Evolutionary conservation across 2,113 vertebrate species (phyloP), one percentile per base, ranked within the genome.

Genomic region (Otus sunia): DNA sequence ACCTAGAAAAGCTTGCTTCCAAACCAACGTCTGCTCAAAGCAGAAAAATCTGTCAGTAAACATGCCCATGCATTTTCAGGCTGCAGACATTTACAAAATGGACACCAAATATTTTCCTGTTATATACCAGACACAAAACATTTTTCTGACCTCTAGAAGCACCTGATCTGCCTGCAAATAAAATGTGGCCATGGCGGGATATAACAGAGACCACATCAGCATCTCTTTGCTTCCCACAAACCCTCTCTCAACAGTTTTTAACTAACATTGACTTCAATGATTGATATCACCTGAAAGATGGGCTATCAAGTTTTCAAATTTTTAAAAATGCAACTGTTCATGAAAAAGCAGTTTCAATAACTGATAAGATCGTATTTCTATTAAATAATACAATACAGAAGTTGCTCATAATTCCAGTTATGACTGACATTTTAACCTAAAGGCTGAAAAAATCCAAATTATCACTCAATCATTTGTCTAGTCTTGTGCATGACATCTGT

Each of bases 201-300:
- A 21, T 9, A 92, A 72, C 0, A 0, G 9, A 59, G 56, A 7
- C 39, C 32, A 79, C 0, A 2, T 15, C 7, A 85, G 16, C 55
- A 69, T 15, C 39, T 17, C 19, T 62, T 72, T 10, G 16, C 43
- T n/a, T 80, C 12, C 67, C 56, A 74, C 22, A 86, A 59, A 2
- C 4, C 3, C 9, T 4, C 17, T 36, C 59, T 21, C n/a, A 34
- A 29, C 26, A 52, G 3, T 16, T 19, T 86, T 55, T 7, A 17
- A 36, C 26, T 30, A 19, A 39, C 18, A 10, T 7, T 53, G 36
- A 69, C 23, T n/a, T 47, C 12, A 64, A 16, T 19, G n/a, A 68
- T 5, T 52, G 32, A 49, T 20, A 78, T 4, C 41, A 53, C 58
- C 58, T 25, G 12, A 60, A 71, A 84, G 39, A 64, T 5, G 14